Percentiles rank a stretch among this genome's conserved stretches.
Conservation (phyloP, 1,140 invertebrate species). For the Brachionus koreanus region DNA sequence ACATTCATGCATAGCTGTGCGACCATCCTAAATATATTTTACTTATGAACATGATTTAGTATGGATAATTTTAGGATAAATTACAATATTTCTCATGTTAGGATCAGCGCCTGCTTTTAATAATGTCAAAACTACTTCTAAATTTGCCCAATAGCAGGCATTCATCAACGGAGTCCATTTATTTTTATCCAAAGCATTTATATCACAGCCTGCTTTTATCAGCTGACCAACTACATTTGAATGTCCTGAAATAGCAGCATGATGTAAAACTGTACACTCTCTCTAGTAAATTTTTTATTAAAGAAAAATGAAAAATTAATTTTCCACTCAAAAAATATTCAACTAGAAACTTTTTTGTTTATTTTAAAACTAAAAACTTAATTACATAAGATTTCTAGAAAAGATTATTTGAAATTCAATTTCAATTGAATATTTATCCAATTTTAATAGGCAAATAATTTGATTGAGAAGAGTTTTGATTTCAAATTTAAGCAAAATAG, state of each 20-base stretch:
- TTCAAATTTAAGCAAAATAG: too few species aligned
- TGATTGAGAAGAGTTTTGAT: too few species aligned
- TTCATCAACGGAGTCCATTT: constrained; percentile 58
- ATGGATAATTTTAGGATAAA: background rate
- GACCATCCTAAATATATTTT: constrained; percentile 50
- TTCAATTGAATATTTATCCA: too few species aligned
- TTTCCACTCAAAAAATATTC: background rate
- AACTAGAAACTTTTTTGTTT: background rate
- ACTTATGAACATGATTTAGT: background rate
- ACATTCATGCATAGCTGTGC: constrained; percentile 55
- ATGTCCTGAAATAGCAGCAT: constrained; percentile 58
- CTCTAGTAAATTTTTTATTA: constrained; percentile 47
- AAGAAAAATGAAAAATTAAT: background rate
- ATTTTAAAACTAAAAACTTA: too few species aligned
- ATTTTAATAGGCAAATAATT: too few species aligned
- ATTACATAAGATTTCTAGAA: too few species aligned
- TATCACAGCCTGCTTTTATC: constrained; percentile 53
- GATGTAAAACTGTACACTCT: constrained; percentile 54
- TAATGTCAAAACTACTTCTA: constrained; percentile 50
- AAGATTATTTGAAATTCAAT: too few species aligned
- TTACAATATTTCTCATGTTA: constrained; percentile 54
- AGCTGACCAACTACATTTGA: constrained; percentile 54
- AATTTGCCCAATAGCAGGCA: constrained; percentile 57
- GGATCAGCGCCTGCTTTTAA: constrained; percentile 52
- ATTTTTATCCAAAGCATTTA: constrained; percentile 54